A percentile compares a stretch with the other conserved stretches of the same genome.
Evolutionary conservation across 2,797 vertebrate genomes (phyloP).

Genomic region (Enteromius thamalakanensis): DNA sequence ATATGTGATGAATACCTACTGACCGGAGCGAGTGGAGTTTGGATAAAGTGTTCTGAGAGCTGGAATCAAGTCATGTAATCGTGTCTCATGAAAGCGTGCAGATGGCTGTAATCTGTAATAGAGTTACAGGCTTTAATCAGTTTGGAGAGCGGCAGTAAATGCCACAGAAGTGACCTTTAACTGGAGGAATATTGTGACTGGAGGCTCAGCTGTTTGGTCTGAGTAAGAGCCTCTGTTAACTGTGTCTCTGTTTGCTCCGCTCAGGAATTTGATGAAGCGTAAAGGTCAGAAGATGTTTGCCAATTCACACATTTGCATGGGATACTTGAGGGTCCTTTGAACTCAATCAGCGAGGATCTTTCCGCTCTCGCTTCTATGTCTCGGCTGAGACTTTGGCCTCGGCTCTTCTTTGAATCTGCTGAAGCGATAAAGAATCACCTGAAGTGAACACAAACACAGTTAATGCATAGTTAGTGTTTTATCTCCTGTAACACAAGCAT

Average conservation of each 20-base stretch:
- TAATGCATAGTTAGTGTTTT: slow-evolving; percentile 46
- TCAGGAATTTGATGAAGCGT: slow-evolving; percentile 50
- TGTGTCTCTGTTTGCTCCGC: slow-evolving; percentile 46
- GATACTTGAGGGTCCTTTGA: slow-evolving; percentile 4
- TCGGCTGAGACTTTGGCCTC: neutral
- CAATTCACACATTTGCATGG: slow-evolving; percentile 50
- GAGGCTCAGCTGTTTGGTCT: slow-evolving; percentile 22
- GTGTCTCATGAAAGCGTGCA: slow-evolving; percentile 30
- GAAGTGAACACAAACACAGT: slow-evolving; percentile 8
- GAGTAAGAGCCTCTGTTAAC: slow-evolving; percentile 22
- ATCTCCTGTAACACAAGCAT: slow-evolving; percentile 23
- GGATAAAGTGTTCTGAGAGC: slow-evolving; percentile 9
- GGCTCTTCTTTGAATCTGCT: slow-evolving; percentile 26
- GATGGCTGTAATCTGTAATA: slow-evolving; percentile 36
- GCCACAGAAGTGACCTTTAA: slow-evolving; percentile 59
- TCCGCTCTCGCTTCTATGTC: neutral
- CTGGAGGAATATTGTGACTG: slow-evolving; percentile 53
- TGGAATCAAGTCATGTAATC: slow-evolving; percentile 41
- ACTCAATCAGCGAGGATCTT: neutral
- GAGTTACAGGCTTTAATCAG: slow-evolving; percentile 59
- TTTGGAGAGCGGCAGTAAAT: slow-evolving; percentile 49
- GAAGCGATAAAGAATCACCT: neutral
- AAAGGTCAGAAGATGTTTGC: slow-evolving; percentile 49
- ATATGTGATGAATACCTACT: neutral
- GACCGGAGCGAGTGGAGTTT: neutral